Evolutionary conservation across 2,797 vertebrate genomes (phyloP).

Genomic region (Nannoperca australis): DNA sequence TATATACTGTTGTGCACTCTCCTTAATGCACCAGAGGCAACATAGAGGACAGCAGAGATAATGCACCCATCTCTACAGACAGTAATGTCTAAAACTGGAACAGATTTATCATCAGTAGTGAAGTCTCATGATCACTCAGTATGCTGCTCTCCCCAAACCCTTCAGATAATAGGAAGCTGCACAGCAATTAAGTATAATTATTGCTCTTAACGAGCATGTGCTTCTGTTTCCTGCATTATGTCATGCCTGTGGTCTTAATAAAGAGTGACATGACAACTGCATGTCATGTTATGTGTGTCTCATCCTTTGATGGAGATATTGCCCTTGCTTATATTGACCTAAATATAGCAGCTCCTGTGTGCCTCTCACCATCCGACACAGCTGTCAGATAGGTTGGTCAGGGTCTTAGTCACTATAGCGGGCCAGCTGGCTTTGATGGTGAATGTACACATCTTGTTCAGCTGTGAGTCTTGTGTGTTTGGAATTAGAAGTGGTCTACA

Average conservation of each 20-base stretch:
- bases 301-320: slow-evolving; percentile 44
- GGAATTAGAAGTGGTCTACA: slow-evolving; percentile 39
- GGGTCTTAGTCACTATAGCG: slow-evolving; percentile 30
- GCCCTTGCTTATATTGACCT: slow-evolving; percentile 44
- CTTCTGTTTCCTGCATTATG: slow-evolving; percentile 32
- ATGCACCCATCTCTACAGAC: slow-evolving; percentile 5
- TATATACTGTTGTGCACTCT: background rate
- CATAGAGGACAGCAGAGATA: slow-evolving; percentile 1
- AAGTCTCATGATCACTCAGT: slow-evolving; percentile 11
- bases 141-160: background rate
- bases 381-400: slow-evolving; percentile 63
- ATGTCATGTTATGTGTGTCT: background rate
- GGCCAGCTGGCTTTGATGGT: slow-evolving; percentile 60
- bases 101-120: slow-evolving; percentile 8
- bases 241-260: slow-evolving; percentile 21
- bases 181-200: background rate
- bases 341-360: slow-evolving; percentile 58
- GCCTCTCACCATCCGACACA: slow-evolving; percentile 57
- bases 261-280: background rate
- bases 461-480: slow-evolving; percentile 30
- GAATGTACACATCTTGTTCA: slow-evolving; percentile 50
- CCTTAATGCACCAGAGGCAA: background rate
- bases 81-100: slow-evolving; percentile 20
- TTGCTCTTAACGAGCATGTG: slow-evolving; percentile 46
- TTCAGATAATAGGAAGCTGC: slow-evolving; percentile 51